phyloP scores from a whole-genome alignment of 1,140 invertebrate genomes.

The Spodoptera litura region DNA sequence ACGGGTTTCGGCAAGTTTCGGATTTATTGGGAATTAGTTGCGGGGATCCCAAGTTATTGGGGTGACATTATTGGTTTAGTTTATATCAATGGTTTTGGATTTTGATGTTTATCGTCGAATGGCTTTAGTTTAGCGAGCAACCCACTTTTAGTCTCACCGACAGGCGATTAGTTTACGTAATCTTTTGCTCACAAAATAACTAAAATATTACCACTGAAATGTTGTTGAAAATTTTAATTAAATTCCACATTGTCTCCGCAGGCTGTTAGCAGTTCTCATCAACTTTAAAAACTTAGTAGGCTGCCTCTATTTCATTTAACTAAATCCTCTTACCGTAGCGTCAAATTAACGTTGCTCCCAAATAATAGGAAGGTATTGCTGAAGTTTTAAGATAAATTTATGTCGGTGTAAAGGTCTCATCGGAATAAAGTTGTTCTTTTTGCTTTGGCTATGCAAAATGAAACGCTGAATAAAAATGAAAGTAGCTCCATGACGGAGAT shows the following conservation, averaged over 20 bases:
- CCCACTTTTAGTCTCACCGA: no score
- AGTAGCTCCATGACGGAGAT: conserved; percentile 12
- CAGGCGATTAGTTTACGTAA: no score
- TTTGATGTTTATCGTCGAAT: background rate
- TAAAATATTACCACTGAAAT: background rate
- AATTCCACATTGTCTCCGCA: background rate
- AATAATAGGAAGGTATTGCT: conserved; percentile 39
- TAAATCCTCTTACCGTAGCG: conserved; percentile 14
- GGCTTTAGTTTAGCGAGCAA: no score
- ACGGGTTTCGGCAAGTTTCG: background rate
- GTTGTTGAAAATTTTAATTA: no score
- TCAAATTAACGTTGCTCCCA: conserved; percentile 36
- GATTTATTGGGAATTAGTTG: conserved; percentile 15
- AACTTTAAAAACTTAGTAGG: conserved; percentile 11
- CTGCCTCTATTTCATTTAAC: conserved; percentile 23
- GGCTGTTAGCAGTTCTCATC: background rate
- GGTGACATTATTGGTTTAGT: conserved; percentile 2
- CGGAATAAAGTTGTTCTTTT: conserved; percentile 27
- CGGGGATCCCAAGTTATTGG: conserved; percentile 17
- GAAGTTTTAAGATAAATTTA: conserved; percentile 45
- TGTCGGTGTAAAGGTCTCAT: conserved; percentile 13
- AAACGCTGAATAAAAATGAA: conserved; percentile 9
- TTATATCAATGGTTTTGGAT: background rate
- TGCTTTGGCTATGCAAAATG: background rate
- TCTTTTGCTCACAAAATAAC: background rate